Evolutionary conservation across 2,888 invertebrate genomes (phyloP).

Genomic region (Eilema griseolum): DNA sequence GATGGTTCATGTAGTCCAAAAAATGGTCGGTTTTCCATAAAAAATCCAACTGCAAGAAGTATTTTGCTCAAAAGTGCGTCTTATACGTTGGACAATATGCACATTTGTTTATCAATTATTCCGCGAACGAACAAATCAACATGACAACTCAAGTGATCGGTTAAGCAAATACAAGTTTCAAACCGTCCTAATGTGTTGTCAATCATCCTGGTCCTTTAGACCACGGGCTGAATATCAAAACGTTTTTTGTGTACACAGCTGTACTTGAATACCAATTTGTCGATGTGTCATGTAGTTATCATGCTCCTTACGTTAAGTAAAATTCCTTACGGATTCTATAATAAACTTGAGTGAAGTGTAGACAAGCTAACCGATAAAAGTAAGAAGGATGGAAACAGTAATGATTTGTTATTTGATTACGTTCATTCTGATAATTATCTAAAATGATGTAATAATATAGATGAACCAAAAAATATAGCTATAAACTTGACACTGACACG

Average conservation of each 20-base stretch:
- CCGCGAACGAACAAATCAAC: constrained; percentile 62
- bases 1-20: no score
- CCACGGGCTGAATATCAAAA: constrained; percentile 69
- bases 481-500: no score
- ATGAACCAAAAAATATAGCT: not conserved
- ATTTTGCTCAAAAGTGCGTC: not conserved
- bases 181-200: constrained; percentile 81
- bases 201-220: constrained; percentile 73
- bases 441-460: not conserved
- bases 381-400: not conserved
- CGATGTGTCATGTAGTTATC: constrained; percentile 68
- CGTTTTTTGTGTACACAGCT: constrained; percentile 67
- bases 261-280: constrained; percentile 69
- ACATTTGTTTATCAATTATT: constrained; percentile 64
- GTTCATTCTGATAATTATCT: not conserved
- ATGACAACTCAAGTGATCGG: constrained; percentile 69
- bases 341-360: constrained; percentile 10
- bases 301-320: constrained; percentile 35
- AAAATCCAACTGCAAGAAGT: not conserved
- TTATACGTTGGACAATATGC: not conserved
- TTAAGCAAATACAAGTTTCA: constrained; percentile 67
- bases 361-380: not conserved
- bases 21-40: no score
- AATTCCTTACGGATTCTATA: constrained; percentile 39
- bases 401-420: not conserved